Evolutionary conservation across 2,113 vertebrate genomes (phyloP).

Genomic region (Otocyon megalotis): DNA sequence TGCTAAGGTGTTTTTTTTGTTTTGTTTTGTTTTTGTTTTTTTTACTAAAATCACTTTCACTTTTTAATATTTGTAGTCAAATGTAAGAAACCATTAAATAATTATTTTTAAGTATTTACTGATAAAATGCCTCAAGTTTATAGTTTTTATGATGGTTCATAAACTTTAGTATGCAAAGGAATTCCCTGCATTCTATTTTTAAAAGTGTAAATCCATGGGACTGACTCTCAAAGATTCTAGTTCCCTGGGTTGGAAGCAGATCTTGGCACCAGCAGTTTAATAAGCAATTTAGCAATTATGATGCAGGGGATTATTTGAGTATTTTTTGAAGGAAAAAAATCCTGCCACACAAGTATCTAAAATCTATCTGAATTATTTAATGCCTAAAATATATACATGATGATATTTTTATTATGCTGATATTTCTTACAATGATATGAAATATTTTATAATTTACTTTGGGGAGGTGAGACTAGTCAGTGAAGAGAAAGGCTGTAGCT

Average conservation of each 20-base stretch:
- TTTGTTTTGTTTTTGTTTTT: background rate
- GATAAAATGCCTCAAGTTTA: background rate
- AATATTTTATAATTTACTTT: slow-evolving; percentile 71
- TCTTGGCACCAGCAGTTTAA: background rate
- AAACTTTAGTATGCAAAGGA: background rate
- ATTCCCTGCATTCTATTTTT: background rate
- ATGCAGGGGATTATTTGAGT: slow-evolving; percentile 27
- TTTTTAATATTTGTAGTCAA: background rate
- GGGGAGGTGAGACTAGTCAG: slow-evolving; percentile 57
- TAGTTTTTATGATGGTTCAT: background rate
- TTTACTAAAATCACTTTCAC: background rate
- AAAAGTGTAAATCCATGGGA: background rate
- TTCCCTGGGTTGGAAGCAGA: background rate
- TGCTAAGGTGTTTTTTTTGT: background rate
- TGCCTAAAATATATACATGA: slow-evolving; percentile 56
- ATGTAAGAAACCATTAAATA: background rate
- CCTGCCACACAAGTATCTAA: background rate
- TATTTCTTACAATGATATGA: slow-evolving; percentile 59
- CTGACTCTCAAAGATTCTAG: background rate
- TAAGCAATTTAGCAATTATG: background rate
- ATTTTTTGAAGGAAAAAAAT: background rate
- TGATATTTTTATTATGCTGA: background rate
- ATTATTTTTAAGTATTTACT: background rate
- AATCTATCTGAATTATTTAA: slow-evolving; percentile 61
- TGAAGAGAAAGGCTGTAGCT: background rate